Percentiles rank a stretch among this genome's conserved stretches.
These are phyloP conservation scores for Folsomia manolachei DNA, from an alignment of 2,888 invertebrate genomes.

Conservation along the genomic window DNA sequence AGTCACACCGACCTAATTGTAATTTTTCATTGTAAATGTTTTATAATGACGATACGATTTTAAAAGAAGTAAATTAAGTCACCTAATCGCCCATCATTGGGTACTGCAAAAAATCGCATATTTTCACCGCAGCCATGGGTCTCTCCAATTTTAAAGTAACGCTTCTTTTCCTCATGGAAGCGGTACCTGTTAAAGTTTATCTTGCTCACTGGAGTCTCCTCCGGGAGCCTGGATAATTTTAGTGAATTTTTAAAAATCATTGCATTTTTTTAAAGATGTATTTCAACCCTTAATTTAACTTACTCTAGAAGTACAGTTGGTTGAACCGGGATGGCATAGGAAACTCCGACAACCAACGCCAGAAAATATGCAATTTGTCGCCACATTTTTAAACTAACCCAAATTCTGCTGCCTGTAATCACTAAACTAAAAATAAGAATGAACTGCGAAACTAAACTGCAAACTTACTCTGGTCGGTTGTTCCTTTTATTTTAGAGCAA, in stretches of 20 bases:
- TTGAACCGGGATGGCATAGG: neutral
- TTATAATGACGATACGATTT: too few relatives aligned
- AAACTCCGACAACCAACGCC: neutral
- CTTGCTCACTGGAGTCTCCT: neutral
- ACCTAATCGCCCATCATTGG: slow-evolving; percentile 29
- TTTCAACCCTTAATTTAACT: neutral
- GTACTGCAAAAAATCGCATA: slow-evolving; percentile 49
- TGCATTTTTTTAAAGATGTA: neutral
- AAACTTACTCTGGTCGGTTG: neutral
- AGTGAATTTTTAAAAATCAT: neutral
- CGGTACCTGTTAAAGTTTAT: slow-evolving; percentile 35
- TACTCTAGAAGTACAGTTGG: too few relatives aligned
- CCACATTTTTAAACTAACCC: neutral
- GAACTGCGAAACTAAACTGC: neutral
- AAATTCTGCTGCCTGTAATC: neutral
- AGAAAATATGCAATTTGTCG: neutral
- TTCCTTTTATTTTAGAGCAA: neutral
- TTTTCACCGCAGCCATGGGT: slow-evolving; percentile 39
- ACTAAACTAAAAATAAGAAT: neutral
- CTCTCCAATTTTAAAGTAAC: slow-evolving; percentile 30
- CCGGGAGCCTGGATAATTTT: neutral
- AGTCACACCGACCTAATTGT: slow-evolving; percentile 46
- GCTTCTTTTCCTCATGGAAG: slow-evolving; percentile 32
- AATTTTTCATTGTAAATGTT: too few relatives aligned
- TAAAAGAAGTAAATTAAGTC: too few relatives aligned